These are phyloP conservation scores for Salvator merianae DNA, from an alignment of 2,113 vertebrate genomes.

Conservation along the genomic window DNA sequence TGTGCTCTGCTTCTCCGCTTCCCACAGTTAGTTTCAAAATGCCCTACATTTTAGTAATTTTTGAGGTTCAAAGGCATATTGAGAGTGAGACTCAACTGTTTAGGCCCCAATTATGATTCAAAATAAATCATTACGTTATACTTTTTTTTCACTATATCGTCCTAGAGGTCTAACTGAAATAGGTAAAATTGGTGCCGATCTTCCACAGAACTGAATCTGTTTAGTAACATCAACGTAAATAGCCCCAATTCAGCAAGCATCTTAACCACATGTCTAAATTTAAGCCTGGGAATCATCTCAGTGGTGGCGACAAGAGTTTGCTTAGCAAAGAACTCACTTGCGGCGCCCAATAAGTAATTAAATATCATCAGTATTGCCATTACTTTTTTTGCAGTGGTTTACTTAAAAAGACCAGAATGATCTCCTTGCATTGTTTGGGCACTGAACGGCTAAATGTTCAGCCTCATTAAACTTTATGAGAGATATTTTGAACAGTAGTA, in stretches of 20 bases:
- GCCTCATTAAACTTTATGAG: conserved; percentile 67
- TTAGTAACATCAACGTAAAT: conserved; percentile 21
- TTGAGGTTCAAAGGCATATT: conserved; percentile 6
- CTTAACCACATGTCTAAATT: conserved; percentile 2
- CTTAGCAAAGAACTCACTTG: conserved; percentile 7
- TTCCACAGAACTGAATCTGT: neutral
- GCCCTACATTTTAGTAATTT: neutral
- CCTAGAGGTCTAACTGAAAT: conserved; percentile 25
- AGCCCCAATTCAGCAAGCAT: conserved; percentile 22
- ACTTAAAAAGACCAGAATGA: conserved; percentile 59
- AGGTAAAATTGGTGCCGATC: conserved; percentile 19
- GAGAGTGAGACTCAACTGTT: neutral
- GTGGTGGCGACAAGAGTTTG: neutral
- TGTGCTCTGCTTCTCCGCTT: neutral
- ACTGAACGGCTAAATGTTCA: conserved; percentile 69
- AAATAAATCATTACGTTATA: conserved; percentile 12
- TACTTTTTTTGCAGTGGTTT: conserved; percentile 7
- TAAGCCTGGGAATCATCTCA: conserved; percentile 1
- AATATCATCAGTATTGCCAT: conserved; percentile 2
- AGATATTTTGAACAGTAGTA: conserved; percentile 70
- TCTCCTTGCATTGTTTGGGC: conserved; percentile 60
- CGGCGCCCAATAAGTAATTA: neutral
- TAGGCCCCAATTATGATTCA: conserved; percentile 4
- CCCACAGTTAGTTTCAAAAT: conserved; percentile 5
- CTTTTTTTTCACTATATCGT: neutral